A percentile compares a stretch with the other conserved stretches of the same genome.
These are phyloP conservation scores for Ormyrus nitidulus DNA, from an alignment of 2,888 invertebrate genomes.

Conservation along the genomic window DNA sequence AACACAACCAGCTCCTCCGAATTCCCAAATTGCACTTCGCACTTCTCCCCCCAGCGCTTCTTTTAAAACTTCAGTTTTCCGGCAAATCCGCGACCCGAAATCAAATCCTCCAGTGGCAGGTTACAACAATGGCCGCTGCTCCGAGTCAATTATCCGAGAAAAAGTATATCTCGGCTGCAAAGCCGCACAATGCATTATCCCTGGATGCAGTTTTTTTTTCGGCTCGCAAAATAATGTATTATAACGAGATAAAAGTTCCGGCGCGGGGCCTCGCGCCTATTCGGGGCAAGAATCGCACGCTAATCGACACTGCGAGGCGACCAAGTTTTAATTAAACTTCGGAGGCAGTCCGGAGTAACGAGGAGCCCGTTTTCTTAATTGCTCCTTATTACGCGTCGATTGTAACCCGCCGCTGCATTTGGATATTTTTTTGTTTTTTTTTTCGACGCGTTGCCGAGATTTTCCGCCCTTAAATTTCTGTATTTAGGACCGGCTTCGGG, in stretches of 20 bases:
- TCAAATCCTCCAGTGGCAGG: no score
- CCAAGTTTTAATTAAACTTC: constrained; percentile 51
- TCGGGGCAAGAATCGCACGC: constrained; percentile 22
- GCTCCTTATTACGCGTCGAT: constrained; percentile 45
- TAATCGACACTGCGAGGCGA: constrained; percentile 30
- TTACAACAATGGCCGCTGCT: background rate
- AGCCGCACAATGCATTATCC: background rate
- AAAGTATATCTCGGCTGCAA: background rate
- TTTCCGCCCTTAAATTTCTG: background rate
- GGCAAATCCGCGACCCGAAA: no score
- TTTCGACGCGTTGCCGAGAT: background rate
- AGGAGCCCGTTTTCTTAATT: constrained; percentile 33
- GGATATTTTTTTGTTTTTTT: constrained; percentile 11
- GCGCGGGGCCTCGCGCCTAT: background rate
- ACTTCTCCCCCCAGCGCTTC: no score
- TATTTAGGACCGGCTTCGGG: background rate
- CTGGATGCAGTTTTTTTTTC: constrained; percentile 6
- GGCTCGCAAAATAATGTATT: background rate
- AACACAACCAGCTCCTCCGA: no score
- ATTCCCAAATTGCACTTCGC: no score
- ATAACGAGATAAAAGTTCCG: constrained; percentile 41
- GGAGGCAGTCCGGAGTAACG: background rate
- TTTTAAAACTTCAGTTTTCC: no score
- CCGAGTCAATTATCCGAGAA: background rate
- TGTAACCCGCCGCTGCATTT: background rate